Evolutionary conservation across 2,797 vertebrate genomes (phyloP).

Genomic region (Vireo griseus): DNA sequence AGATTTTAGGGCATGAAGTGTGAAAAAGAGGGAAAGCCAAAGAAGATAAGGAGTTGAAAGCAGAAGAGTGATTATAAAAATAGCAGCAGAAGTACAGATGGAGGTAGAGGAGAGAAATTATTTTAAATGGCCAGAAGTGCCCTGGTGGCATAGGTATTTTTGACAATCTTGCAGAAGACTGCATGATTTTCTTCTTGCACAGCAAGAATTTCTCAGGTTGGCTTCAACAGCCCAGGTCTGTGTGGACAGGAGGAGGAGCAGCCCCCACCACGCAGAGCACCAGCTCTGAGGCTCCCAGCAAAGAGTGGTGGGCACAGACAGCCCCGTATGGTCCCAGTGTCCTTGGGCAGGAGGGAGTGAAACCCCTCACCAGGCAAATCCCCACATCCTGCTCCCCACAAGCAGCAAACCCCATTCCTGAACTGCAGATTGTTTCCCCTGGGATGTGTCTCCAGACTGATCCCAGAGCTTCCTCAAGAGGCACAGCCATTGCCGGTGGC

Average conservation of each 20-base stretch:
- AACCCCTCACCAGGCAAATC: neutral
- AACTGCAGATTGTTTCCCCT: neutral
- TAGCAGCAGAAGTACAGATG: conserved; percentile 4
- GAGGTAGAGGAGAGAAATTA: neutral
- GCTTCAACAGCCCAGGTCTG: neutral
- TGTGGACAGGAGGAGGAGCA: neutral
- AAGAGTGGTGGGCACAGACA: neutral
- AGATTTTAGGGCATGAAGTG: conserved; percentile 67
- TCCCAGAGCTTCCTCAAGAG: neutral
- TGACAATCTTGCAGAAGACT: neutral
- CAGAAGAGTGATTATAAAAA: conserved; percentile 29
- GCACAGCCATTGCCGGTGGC: accelerated
- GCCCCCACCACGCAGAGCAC: neutral
- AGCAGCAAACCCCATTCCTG: neutral
- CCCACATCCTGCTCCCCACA: too few species aligned
- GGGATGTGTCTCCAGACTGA: neutral
- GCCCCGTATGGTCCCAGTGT: neutral
- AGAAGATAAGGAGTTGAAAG: conserved; percentile 55
- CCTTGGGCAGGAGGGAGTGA: accelerated
- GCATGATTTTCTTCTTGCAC: neutral
- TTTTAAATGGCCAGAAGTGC: neutral
- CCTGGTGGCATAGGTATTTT: neutral
- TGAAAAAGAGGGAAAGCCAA: conserved; percentile 42
- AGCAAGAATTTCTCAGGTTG: neutral
- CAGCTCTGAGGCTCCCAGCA: accelerated